These are phyloP conservation scores for Anas bernieri DNA, from an alignment of 2,797 vertebrate species.

Conservation along the genomic window DNA sequence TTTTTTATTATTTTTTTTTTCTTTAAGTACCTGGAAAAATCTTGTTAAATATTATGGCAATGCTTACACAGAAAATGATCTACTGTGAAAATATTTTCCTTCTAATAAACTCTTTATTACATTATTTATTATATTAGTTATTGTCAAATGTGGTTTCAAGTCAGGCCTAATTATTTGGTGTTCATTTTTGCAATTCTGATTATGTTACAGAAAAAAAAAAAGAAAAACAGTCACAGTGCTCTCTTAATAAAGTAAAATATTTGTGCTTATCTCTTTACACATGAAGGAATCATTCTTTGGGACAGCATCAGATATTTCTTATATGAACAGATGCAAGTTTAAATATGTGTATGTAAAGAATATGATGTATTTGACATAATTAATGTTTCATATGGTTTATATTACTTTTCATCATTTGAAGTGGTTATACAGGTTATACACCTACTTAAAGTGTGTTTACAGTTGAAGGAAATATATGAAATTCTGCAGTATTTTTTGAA, in stretches of 20 bases:
- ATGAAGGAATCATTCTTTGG: fast-evolving
- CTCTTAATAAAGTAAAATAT: neutral
- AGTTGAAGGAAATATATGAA: neutral
- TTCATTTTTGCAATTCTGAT: neutral
- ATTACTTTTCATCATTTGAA: neutral
- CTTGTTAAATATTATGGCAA: neutral
- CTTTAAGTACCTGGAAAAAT: neutral
- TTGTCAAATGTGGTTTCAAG: neutral
- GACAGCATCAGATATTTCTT: neutral
- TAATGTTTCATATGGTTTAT: neutral
- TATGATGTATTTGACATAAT: fast-evolving
- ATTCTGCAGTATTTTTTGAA: neutral
- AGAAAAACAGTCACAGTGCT: neutral
- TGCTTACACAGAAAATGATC: neutral
- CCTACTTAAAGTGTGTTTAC: neutral
- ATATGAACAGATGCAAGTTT: neutral
- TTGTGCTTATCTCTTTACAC: neutral
- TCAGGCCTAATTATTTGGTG: neutral
- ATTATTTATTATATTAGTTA: neutral
- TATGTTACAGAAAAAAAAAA: neutral
- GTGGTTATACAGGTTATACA: neutral
- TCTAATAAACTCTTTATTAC: neutral
- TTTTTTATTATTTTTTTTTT: neutral
- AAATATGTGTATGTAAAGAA: neutral
- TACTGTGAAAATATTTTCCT: neutral